These are phyloP conservation scores for Podocnemis expansa DNA, from an alignment of 2,113 vertebrate species.

Conservation along the genomic window DNA sequence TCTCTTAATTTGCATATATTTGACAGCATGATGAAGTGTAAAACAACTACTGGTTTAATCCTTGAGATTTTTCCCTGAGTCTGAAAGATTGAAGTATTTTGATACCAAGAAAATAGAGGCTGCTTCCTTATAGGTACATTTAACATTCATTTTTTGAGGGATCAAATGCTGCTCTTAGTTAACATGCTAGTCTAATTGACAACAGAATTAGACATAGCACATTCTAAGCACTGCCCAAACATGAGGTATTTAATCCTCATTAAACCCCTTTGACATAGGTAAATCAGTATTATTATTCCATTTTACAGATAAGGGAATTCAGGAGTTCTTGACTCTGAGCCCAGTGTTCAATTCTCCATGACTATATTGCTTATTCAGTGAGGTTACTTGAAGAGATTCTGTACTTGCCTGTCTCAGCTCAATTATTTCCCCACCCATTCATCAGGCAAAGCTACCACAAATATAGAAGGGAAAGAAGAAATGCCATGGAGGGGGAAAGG, in stretches of 20 bases:
- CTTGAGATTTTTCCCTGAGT: not conserved
- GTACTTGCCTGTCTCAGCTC: not conserved
- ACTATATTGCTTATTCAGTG: not conserved
- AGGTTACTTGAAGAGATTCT: constrained; percentile 23
- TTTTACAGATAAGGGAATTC: not conserved
- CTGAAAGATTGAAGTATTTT: not conserved
- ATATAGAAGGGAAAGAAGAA: not conserved
- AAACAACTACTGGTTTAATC: not conserved
- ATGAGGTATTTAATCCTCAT: constrained; percentile 25
- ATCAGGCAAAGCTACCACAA: not conserved
- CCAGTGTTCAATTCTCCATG: not conserved
- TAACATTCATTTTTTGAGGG: not conserved
- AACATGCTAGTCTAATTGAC: not conserved
- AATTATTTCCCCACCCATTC: not conserved
- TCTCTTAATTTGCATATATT: not conserved
- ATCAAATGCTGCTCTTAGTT: constrained; percentile 1
- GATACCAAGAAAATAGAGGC: not conserved
- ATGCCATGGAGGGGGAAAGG: not conserved
- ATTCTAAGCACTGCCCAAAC: not conserved
- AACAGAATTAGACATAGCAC: not conserved
- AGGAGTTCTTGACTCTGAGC: not conserved
- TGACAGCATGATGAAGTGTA: not conserved
- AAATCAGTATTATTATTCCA: not conserved
- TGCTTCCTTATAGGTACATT: not conserved
- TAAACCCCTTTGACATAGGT: not conserved